Evolutionary conservation across 2,888 invertebrate species (phyloP).

Genomic region (Chloroclystis v-ata): DNA sequence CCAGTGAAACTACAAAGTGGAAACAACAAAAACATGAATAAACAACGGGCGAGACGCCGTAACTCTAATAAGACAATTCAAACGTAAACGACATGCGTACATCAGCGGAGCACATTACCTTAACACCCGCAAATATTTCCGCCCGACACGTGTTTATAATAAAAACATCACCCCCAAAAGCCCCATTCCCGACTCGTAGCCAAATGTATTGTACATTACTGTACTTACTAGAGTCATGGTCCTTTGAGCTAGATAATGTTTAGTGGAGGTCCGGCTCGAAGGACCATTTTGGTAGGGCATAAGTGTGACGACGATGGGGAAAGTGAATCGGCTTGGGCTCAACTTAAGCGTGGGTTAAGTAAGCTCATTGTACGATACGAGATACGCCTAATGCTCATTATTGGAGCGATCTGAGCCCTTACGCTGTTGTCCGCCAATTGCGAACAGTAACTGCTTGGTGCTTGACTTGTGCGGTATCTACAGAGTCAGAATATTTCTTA

Average conservation of each 20-base stretch:
- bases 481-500: background rate
- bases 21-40: conserved; percentile 27
- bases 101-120: conserved; percentile 49
- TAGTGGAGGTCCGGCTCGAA: conserved; percentile 8
- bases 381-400: background rate
- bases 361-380: background rate
- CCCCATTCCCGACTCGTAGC: conserved; percentile 32
- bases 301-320: conserved; percentile 7
- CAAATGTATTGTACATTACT: conserved; percentile 17
- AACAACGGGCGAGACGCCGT: conserved; percentile 23
- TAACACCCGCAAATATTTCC: conserved; percentile 62
- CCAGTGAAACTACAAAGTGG: conserved; percentile 23
- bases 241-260: conserved; percentile 9
- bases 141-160: conserved; percentile 68
- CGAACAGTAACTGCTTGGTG: conserved; percentile 6
- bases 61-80: conserved; percentile 44
- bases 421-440: conserved; percentile 1
- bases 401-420: background rate
- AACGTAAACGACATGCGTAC: conserved; percentile 52
- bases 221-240: conserved; percentile 9
- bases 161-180: conserved; percentile 63
- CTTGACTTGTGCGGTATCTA: background rate
- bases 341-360: conserved; percentile 2
- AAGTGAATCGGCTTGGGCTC: conserved; percentile 4
- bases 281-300: conserved; percentile 12